Conservation (phyloP, 2,797 vertebrate genomes). For the Novumbra hubbsi region DNA sequence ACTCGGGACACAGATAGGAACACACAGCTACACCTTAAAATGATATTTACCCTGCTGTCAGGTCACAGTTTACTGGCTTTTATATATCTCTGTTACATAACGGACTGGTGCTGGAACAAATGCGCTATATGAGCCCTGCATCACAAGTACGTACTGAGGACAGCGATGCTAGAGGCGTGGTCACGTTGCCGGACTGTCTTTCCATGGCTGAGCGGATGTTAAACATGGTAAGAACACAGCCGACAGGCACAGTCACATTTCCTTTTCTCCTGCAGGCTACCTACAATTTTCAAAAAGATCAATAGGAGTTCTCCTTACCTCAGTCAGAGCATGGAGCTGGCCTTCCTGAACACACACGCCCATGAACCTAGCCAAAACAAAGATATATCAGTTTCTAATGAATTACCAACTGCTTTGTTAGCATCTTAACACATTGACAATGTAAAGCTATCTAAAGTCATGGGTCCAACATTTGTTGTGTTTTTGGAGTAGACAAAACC, state of each 20-base stretch:
- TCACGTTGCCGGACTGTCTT: neutral
- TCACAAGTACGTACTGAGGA: neutral
- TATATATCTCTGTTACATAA: neutral
- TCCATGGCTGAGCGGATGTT: neutral
- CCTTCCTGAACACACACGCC: constrained; percentile 98
- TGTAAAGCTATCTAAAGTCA: neutral
- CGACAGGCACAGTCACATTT: neutral
- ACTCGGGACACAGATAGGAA: constrained; percentile 5
- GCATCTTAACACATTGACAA: neutral
- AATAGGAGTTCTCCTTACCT: constrained; percentile 77
- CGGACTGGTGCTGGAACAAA: neutral
- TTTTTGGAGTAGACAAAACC: neutral
- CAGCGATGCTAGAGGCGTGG: neutral
- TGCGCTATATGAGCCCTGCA: neutral
- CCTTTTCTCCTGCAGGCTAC: neutral
- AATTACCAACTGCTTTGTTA: neutral
- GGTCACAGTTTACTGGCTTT: neutral
- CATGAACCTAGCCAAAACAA: constrained; percentile 84
- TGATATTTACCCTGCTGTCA: constrained; percentile 17
- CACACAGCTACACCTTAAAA: constrained; percentile 18
- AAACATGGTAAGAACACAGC: neutral
- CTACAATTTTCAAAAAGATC: neutral
- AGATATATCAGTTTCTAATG: neutral
- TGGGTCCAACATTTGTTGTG: neutral
- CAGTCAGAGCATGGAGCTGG: constrained; percentile 95